A percentile compares a stretch with the other conserved stretches of the same genome.
phyloP scores from a whole-genome alignment of 2,113 vertebrate species.

The Hylia prasina region DNA sequence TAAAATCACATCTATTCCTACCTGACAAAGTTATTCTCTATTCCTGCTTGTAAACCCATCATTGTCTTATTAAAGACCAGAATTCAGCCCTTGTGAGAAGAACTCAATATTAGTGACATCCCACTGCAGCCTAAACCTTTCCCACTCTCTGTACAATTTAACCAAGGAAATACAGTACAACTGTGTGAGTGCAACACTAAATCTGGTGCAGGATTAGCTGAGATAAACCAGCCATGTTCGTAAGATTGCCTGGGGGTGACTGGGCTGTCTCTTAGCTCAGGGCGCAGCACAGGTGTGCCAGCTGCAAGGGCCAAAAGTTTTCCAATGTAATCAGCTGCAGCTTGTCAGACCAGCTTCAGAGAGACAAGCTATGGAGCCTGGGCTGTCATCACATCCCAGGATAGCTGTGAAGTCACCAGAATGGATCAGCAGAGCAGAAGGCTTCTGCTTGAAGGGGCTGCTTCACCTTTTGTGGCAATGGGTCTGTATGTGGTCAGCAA shows the following conservation, averaged over 20 bases:
- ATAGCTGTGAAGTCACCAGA: constrained; percentile 24
- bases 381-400: constrained; percentile 27
- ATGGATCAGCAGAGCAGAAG: neutral
- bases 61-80: neutral
- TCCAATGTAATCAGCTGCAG: neutral
- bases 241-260: neutral
- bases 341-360: neutral
- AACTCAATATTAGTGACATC: neutral
- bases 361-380: neutral
- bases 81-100: neutral
- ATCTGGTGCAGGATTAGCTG: neutral
- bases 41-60: neutral
- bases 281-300: neutral
- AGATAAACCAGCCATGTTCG: neutral
- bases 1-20: neutral
- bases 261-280: neutral
- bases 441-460: neutral
- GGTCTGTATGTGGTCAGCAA: neutral
- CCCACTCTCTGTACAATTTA: neutral
- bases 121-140: neutral
- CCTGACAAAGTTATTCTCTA: neutral
- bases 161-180: neutral
- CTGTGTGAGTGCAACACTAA: neutral
- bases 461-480: constrained; percentile 11
- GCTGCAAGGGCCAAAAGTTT: neutral